A percentile compares a stretch with the other conserved stretches of the same genome.
These are phyloP conservation scores for Pheosia tremula DNA, from an alignment of 2,888 invertebrate genomes.

Conservation along the genomic window DNA sequence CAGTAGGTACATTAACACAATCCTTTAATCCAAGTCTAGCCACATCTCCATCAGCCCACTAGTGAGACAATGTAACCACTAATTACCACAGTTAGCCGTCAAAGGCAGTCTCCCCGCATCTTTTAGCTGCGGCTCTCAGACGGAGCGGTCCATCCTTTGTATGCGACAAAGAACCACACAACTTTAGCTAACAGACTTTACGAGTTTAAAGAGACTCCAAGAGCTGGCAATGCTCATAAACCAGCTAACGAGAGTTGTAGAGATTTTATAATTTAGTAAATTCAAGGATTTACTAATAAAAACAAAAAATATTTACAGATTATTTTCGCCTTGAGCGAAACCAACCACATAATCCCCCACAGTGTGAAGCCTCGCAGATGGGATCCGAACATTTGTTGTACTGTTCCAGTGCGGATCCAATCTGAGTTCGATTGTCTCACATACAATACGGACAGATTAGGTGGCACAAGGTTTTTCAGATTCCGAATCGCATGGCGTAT, in stretches of 20 bases:
- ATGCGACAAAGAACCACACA: constrained; percentile 1
- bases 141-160: neutral
- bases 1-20: neutral
- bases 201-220: neutral
- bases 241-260: neutral
- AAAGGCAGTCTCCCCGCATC: constrained; percentile 32
- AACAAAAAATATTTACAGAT: neutral
- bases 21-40: neutral
- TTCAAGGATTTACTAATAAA: neutral
- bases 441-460: constrained; percentile 38
- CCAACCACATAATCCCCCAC: neutral
- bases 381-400: constrained; percentile 27
- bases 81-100: constrained; percentile 34
- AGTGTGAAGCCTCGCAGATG: neutral
- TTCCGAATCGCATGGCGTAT: constrained; percentile 8
- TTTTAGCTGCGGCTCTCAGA: neutral
- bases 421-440: constrained; percentile 42
- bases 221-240: neutral
- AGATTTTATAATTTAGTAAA: no score
- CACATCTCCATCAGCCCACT: neutral
- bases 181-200: constrained; percentile 1
- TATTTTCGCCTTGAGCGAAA: neutral
- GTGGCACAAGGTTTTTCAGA: constrained; percentile 18
- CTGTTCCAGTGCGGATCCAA: constrained; percentile 37
- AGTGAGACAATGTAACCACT: constrained; percentile 21